Conservation (phyloP, 2,113 vertebrate species). For the Malaclemys terrapin region DNA sequence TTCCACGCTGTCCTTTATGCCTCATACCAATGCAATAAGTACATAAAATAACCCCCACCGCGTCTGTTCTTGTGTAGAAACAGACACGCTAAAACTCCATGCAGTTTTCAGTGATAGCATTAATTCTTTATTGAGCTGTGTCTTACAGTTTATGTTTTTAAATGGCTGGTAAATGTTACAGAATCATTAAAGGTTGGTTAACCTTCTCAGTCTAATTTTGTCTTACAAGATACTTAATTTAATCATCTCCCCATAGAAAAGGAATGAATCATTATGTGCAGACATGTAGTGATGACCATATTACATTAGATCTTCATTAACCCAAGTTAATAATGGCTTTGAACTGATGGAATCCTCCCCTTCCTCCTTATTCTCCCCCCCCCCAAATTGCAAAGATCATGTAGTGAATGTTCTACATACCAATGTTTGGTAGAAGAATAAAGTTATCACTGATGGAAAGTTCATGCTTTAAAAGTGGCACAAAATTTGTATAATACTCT, state of each 20-base stretch:
- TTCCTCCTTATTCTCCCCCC: conserved; percentile 32
- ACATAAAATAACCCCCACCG: not conserved
- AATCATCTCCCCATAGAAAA: conserved; percentile 64
- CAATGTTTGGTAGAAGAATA: not conserved
- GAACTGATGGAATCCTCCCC: conserved; percentile 54
- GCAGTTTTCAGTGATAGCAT: conserved; percentile 18
- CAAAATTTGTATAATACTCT: not conserved
- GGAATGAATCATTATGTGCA: conserved; percentile 55
- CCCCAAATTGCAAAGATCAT: conserved; percentile 33
- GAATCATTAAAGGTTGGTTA: conserved; percentile 71
- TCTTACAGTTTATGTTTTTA: conserved; percentile 65
- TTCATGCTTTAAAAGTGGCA: not conserved
- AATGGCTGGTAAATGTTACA: conserved; percentile 68
- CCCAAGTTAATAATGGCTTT: conserved; percentile 67
- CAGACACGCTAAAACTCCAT: conserved; percentile 32
- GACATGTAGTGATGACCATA: conserved; percentile 67
- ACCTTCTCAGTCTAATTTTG: conserved; percentile 70
- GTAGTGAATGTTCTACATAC: conserved; percentile 23
- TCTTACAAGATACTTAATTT: conserved; percentile 73
- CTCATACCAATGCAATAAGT: conserved; percentile 21
- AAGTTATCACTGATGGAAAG: not conserved
- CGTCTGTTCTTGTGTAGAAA: conserved; percentile 4
- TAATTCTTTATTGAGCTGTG: conserved; percentile 34
- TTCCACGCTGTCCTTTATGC: conserved; percentile 46
- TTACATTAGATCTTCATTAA: conserved; percentile 77